Evolutionary conservation across 2,113 vertebrate species (phyloP), one percentile per base, ranked within the genome.

Genomic region (Malurus alboscapulatus): DNA sequence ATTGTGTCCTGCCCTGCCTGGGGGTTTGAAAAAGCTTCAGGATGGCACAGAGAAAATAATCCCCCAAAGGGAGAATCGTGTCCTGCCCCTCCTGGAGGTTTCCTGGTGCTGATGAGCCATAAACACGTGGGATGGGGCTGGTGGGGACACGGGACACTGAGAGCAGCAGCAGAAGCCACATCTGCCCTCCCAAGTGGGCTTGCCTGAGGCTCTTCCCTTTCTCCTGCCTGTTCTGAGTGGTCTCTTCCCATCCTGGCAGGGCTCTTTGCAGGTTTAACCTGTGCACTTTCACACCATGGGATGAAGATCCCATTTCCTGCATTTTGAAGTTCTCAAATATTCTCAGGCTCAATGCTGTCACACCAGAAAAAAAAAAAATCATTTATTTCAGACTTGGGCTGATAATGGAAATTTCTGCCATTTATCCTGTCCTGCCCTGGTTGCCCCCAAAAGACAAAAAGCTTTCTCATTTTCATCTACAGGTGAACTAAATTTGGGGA

Each of bases 71-170:
- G 42, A 74, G 66, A 57, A 40, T 3, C 20, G 34, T 7, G 17
- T n/a, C 74, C 59, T 53, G 73, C 50, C 25, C 29, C 29, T 48
- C n/a, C 38, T 19, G 34, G 25, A 26, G 54, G 15, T 9, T 10
- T 32, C 74, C 85, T 1, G 0, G 38, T 9, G 67, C 45, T 2
- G 16, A 3, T 14, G 48, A 66, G 40, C 51, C 22, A 10, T 0
- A 8, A 24, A 18, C 5, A 7, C 0, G 0, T 0, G 11, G 57
- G 44, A 47, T 9, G 3, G 3, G 6, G 50, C 14, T 1, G 3
- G 6, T 6, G 63, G 34, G 51, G 42, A 25, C 8, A 5, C 34
- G 1, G 2, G 61, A 22, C 61, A 14, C 21, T 2, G 57, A 24
- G 57, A 44, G 9, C 58, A 14, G 53, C 34, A 51, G 47, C 34